Evolutionary conservation across 2,113 vertebrate genomes (phyloP).

Genomic region (Elgaria multicarinata): DNA sequence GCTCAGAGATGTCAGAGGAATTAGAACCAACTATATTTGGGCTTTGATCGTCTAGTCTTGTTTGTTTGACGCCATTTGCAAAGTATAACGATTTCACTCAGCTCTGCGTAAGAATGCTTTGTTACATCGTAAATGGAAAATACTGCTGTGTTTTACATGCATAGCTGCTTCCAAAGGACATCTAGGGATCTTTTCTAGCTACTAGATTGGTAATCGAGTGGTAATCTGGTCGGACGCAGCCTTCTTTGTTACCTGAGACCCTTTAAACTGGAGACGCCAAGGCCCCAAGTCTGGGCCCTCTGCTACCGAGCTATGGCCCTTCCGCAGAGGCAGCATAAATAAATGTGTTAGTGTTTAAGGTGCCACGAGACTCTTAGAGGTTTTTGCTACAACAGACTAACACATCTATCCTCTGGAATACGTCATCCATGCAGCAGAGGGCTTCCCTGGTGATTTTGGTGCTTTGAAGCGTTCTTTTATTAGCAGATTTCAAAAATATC

Average conservation of each 20-base stretch:
- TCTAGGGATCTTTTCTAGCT: background rate
- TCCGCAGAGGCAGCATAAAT: too few relatives aligned
- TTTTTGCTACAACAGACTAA: too few relatives aligned
- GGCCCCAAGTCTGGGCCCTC: too few relatives aligned
- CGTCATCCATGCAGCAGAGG: slow-evolving; percentile 25
- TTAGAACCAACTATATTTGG: background rate
- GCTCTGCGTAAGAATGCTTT: too few relatives aligned
- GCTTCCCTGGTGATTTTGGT: slow-evolving; percentile 23
- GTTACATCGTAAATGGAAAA: background rate
- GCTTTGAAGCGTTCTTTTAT: slow-evolving; percentile 35
- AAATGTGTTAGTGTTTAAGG: too few relatives aligned
- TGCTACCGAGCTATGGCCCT: too few relatives aligned
- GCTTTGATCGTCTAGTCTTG: background rate
- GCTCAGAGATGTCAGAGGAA: background rate
- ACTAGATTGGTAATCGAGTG: too few relatives aligned
- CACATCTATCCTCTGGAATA: background rate
- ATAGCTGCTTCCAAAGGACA: background rate
- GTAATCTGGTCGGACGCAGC: too few relatives aligned
- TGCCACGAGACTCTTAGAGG: too few relatives aligned
- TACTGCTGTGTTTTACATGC: background rate
- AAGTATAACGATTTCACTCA: background rate
- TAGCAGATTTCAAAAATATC: slow-evolving; percentile 17
- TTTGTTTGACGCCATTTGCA: background rate
- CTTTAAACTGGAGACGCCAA: too few relatives aligned
- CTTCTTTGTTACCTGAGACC: too few relatives aligned